Base-by-base conservation (phyloP, 1,140 invertebrate species). In the Solenopsis fugax region DNA sequence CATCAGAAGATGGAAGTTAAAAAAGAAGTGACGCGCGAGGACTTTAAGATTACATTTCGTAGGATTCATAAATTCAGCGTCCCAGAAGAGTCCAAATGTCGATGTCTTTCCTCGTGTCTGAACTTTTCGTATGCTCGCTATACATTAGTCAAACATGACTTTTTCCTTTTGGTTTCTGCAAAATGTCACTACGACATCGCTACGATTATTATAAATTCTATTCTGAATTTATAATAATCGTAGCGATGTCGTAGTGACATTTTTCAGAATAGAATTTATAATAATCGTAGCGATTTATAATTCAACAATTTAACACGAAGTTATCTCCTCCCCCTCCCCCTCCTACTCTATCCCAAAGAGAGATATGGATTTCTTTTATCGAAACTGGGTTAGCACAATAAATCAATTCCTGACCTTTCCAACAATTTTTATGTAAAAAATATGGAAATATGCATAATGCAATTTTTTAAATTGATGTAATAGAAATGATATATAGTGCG, bases 1-100 rank as follows among this genome's bases (percentile, higher is more conserved):
- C 78, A 71, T 81, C 64, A 71, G 52, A 56, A 81, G 64, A 56
- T 81, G 52, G 16, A 81, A 81, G 78, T 81, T 81, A 56, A 81
- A 56, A 48, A 81, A 81, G 77, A 69, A 81, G 50, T 71, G 77
- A 81, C 64, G 50, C 64, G 34, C n/a, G 29, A 69, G n/a, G 48
- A 71, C 52, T 81, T 71, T 56, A 69, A 81, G 37, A 54, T 81
- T 71, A 81, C 78, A 71, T 81, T 45, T 67, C 54, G 65, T 37
- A 71, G 37, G 6, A 81, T 81, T 81, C 64, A 81, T 81, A 81
- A 80, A 81, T 81, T 71, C 64, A 67, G 0, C 37, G 65, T 50
- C 12, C 78, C 34, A 71, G 52, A 71, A 24, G 21, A 16, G 16
- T 24, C 21, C 21, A 45, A 81, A 81, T 71, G 58, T 75, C 72